Conservation (phyloP, 2,797 vertebrate genomes). For the Alcedo quadribrachys region DNA sequence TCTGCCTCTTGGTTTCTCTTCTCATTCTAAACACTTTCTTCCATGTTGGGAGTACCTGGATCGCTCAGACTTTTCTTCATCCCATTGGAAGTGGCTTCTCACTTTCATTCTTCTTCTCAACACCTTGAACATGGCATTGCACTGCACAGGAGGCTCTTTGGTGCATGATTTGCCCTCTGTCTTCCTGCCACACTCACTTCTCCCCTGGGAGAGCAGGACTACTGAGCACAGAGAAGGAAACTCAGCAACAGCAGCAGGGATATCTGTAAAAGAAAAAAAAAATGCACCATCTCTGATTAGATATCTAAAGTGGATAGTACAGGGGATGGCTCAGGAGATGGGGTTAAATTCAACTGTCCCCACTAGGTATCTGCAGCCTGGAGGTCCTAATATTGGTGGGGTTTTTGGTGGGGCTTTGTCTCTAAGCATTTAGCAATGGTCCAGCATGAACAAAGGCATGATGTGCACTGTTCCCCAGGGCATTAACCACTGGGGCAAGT, state of each 20-base stretch:
- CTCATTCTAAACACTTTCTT: not conserved
- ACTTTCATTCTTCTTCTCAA: not conserved
- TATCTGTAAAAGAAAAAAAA: not conserved
- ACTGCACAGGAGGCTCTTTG: not conserved
- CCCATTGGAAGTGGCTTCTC: not conserved
- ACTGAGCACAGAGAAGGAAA: not conserved
- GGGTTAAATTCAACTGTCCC: not conserved
- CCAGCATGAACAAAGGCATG: not conserved
- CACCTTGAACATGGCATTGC: not conserved
- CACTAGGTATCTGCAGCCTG: not conserved
- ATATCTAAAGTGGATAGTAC: not conserved
- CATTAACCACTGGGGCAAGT: not conserved
- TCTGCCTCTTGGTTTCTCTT: not conserved
- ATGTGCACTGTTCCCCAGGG: not conserved
- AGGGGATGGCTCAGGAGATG: not conserved
- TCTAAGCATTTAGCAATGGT: not conserved
- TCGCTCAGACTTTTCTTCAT: not conserved
- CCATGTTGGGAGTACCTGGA: not conserved
- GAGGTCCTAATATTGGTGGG: not conserved
- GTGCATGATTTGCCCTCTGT: not conserved
- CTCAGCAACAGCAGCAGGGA: not conserved
- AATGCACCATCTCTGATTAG: not conserved
- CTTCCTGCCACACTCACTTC: not conserved
- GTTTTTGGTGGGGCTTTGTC: not conserved
- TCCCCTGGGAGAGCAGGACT: not conserved